A percentile compares a stretch with the other conserved stretches of the same genome.
Evolutionary conservation across 2,113 vertebrate species (phyloP).

Genomic region (Pandion haliaetus): DNA sequence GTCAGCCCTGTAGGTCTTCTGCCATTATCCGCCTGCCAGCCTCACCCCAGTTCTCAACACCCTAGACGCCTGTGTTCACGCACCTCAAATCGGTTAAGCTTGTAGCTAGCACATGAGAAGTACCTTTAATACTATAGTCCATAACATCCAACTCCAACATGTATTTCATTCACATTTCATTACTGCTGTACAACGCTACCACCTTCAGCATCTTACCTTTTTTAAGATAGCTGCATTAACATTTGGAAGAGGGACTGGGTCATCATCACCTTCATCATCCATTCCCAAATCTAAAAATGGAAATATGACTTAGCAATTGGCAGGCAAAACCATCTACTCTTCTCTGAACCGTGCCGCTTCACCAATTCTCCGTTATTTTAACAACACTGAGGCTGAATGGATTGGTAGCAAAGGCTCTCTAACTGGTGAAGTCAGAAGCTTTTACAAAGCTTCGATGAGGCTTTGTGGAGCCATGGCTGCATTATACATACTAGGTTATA

Average conservation of each 20-base stretch:
- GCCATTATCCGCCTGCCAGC: neutral
- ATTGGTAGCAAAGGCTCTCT: neutral
- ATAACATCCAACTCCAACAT: neutral
- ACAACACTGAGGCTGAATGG: neutral
- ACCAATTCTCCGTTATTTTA: neutral
- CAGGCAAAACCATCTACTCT: neutral
- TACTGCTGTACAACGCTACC: neutral
- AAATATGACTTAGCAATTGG: neutral
- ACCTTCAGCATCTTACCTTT: constrained; percentile 80
- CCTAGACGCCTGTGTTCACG: fast-evolving
- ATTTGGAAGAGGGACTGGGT: constrained; percentile 97
- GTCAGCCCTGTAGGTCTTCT: neutral
- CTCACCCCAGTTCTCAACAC: neutral
- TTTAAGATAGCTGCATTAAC: constrained; percentile 98
- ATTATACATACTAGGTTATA: neutral
- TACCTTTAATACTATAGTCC: neutral
- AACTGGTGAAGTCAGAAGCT: neutral
- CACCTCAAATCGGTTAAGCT: neutral
- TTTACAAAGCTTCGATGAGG: neutral
- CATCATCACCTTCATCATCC: constrained; percentile 99
- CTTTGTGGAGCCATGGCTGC: neutral
- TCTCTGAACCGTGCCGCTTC: neutral
- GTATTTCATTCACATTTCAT: neutral
- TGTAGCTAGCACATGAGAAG: neutral
- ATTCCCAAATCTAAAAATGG: constrained; percentile 91